These are phyloP conservation scores for Acrocephalus arundinaceus DNA, from an alignment of 2,113 vertebrate genomes.

Conservation along the genomic window DNA sequence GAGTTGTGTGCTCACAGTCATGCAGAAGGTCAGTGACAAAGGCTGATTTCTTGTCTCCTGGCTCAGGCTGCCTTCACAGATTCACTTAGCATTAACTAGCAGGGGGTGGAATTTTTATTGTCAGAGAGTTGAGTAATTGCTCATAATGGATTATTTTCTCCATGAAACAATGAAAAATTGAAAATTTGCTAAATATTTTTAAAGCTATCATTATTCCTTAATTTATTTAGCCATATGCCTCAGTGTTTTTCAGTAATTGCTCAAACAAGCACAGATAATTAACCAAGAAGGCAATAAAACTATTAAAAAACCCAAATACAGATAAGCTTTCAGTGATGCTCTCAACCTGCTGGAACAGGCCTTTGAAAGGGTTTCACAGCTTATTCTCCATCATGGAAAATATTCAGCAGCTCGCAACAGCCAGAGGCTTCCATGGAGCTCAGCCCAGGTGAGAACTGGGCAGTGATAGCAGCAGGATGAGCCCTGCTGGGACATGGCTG, in stretches of 20 bases:
- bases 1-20: background rate
- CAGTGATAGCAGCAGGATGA: background rate
- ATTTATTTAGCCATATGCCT: constrained; percentile 39
- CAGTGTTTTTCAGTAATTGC: background rate
- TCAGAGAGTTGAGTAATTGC: background rate
- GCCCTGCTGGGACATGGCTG: background rate
- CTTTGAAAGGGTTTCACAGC: background rate
- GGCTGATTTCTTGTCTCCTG: background rate
- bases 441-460: background rate
- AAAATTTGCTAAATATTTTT: background rate
- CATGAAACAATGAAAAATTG: constrained; percentile 1
- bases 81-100: background rate
- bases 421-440: background rate
- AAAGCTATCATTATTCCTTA: constrained; percentile 24
- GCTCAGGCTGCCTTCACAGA: background rate
- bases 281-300: background rate
- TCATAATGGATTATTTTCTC: background rate
- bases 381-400: background rate
- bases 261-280: constrained; percentile 37
- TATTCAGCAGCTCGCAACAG: background rate
- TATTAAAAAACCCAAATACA: background rate
- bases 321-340: background rate
- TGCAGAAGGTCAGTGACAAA: background rate
- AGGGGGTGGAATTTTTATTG: background rate
- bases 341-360: background rate